Base-by-base conservation (phyloP, 2,113 vertebrate genomes). In the Platichthys stellatus region DNA sequence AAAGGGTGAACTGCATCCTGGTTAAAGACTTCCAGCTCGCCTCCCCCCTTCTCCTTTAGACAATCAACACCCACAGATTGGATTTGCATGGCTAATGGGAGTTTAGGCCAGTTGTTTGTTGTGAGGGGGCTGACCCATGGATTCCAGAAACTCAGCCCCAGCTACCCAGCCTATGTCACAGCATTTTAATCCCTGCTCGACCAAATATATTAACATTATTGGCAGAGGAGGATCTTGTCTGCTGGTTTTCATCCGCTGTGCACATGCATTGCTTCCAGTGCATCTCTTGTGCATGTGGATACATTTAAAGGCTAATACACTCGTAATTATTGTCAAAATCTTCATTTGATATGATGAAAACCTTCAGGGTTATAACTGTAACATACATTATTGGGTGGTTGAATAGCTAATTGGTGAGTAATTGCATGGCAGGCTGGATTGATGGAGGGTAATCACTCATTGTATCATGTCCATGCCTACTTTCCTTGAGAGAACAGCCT, bases 71-170 rank as follows among this genome's bases (percentile, higher is more conserved):
- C 96, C 92, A 95, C 91, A 96, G 94, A 95, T 93, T 96, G 95
- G 96, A 98, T 98, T 98, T 98, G 96, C 95, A 97, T 96, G 92
- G 90, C 92, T 97, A 97, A 97, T 97, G 94, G 45, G 93, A 93
- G 95, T 96, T 96, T 95, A 96, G 93, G 57, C 88, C 85, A 93
- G 89, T 86, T 96, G 94, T 96, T 96, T 96, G 93, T 76, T 79
- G 95, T 92, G 95, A 86, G 63, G 95, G 93, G 93, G 83, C 91
- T 96, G 96, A 96, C 95, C 96, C 86, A 88, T 63, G 45, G 78
- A 65, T 90, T 90, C 70, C 82, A 90, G 14, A 72, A 18, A 38
- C 47, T 26, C 10, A 51, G 18, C 57, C 31, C 18, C 23, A 18
- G 20, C 20, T 31, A 7, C 28, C 28, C 5, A 31, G 5, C 28